Evolutionary conservation across 2,888 invertebrate genomes (phyloP).

Genomic region (Stenoptilia bipunctidactyla): DNA sequence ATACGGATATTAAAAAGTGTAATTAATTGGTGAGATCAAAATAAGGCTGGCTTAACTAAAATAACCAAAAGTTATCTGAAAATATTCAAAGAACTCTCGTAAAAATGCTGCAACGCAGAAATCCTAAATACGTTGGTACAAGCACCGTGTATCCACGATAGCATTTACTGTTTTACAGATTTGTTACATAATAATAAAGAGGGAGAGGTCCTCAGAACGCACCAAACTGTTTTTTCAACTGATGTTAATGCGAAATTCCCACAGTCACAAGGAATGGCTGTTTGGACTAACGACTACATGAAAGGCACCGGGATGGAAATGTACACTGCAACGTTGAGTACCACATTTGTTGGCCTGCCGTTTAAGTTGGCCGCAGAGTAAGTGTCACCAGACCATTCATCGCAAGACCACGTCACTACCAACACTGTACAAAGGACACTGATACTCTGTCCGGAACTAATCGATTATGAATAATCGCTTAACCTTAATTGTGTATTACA

Average conservation of each 20-base stretch:
- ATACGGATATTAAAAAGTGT: too few species aligned
- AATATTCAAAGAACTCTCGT: too few species aligned
- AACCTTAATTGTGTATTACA: constrained; percentile 45
- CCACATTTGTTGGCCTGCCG: constrained; percentile 97
- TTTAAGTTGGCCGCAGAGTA: constrained; percentile 99
- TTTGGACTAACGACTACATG: constrained; percentile 99
- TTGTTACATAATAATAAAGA: too few species aligned
- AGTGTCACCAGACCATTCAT: constrained; percentile 70
- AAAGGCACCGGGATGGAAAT: constrained; percentile 99
- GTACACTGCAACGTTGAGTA: constrained; percentile 99
- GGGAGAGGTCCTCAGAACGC: background rate
- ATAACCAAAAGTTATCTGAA: too few species aligned
- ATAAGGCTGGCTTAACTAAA: too few species aligned
- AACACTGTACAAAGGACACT: constrained; percentile 37
- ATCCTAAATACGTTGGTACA: constrained; percentile 4
- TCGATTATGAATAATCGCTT: constrained; percentile 37
- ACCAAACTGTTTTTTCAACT: constrained; percentile 15
- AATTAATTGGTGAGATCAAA: too few species aligned
- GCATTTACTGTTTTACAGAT: too few species aligned
- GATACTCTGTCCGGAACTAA: constrained; percentile 43
- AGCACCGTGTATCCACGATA: constrained; percentile 15
- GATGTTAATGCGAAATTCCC: constrained; percentile 51
- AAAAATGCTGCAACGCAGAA: too few species aligned
- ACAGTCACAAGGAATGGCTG: constrained; percentile 96
- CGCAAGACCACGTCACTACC: constrained; percentile 34